phyloP scores from a whole-genome alignment of 2,888 invertebrate genomes.

The Coleophora deauratella region DNA sequence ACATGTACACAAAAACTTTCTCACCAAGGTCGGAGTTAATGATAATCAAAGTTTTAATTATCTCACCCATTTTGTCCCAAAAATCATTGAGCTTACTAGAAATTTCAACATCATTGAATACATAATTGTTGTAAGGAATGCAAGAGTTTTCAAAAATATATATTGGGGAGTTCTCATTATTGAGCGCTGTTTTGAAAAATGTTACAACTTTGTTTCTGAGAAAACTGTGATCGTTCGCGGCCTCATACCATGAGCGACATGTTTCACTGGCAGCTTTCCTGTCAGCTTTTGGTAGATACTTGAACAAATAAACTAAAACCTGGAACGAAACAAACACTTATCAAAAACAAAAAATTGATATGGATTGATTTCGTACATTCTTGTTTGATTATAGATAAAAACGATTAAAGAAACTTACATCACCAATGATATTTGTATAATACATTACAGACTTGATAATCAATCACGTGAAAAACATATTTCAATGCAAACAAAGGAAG shows the following conservation, averaged over 20 bases:
- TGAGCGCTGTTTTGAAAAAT: slow-evolving; percentile 55
- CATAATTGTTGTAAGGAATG: slow-evolving; percentile 59
- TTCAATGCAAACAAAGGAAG: slow-evolving; percentile 41
- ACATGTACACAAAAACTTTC: slow-evolving; percentile 74
- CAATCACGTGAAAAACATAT: slow-evolving; percentile 54
- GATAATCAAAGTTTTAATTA: slow-evolving; percentile 69
- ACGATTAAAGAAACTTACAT: not conserved
- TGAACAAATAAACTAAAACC: slow-evolving; percentile 78
- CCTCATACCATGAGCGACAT: slow-evolving; percentile 79
- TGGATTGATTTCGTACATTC: not conserved
- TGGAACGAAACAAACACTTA: slow-evolving; percentile 34
- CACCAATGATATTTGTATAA: not conserved
- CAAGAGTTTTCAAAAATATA: slow-evolving; percentile 54
- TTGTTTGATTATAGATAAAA: not conserved
- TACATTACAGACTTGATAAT: not conserved
- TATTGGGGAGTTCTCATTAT: slow-evolving; percentile 53
- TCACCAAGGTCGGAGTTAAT: slow-evolving; percentile 78
- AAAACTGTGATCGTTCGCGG: slow-evolving; percentile 76
- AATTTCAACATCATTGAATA: slow-evolving; percentile 73
- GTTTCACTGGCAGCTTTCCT: slow-evolving; percentile 78
- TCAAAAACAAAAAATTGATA: not conserved
- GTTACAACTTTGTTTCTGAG: slow-evolving; percentile 67
- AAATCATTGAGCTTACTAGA: slow-evolving; percentile 61
- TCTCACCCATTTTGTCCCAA: slow-evolving; percentile 74
- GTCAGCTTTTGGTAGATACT: slow-evolving; percentile 77